phyloP scores from a whole-genome alignment of 2,888 invertebrate genomes.

The Lymantria monacha region DNA sequence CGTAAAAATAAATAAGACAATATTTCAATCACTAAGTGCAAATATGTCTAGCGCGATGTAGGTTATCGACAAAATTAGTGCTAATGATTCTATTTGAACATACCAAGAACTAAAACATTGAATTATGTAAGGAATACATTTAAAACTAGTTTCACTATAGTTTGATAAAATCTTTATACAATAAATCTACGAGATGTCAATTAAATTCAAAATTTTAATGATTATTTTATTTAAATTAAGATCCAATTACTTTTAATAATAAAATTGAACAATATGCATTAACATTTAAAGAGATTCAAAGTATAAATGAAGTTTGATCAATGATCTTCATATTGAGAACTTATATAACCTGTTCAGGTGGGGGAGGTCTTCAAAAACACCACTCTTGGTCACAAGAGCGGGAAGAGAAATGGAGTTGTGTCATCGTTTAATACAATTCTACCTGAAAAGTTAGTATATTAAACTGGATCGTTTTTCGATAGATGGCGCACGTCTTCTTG shows the following conservation, averaged over 20 bases:
- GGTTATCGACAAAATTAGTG: neutral
- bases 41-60: neutral
- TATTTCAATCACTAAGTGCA: neutral
- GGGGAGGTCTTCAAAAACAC: too few relatives aligned
- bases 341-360: too few relatives aligned
- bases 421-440: too few relatives aligned
- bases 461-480: too few relatives aligned
- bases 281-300: too few relatives aligned
- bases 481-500: too few relatives aligned
- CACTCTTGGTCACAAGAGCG: too few relatives aligned
- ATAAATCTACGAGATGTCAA: slow-evolving; percentile 38
- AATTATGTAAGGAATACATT: neutral
- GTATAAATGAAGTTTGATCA: too few relatives aligned
- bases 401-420: too few relatives aligned
- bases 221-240: slow-evolving; percentile 30
- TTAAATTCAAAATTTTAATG: slow-evolving; percentile 30
- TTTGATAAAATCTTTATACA: slow-evolving; percentile 27
- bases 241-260: slow-evolving; percentile 7
- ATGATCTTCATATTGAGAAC: too few relatives aligned
- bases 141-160: neutral
- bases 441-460: too few relatives aligned
- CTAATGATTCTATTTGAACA: neutral
- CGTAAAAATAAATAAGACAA: neutral
- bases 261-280: too few relatives aligned
- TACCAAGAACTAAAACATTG: neutral